Evolutionary conservation across 1,140 invertebrate genomes (phyloP).

Genomic region (Camponotus vicinus): DNA sequence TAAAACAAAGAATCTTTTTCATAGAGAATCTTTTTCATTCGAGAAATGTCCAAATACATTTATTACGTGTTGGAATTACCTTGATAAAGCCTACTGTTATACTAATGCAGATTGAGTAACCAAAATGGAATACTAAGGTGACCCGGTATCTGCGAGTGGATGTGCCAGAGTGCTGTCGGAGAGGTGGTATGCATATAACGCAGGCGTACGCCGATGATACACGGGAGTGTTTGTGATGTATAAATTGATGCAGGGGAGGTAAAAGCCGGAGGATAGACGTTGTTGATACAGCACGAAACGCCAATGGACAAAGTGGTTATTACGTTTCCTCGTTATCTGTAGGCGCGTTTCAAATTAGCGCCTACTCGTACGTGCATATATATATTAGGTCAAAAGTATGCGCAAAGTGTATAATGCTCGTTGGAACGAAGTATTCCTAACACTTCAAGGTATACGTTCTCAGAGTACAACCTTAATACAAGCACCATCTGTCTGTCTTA

Average conservation of each 20-base stretch:
- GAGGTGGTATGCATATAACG: constrained; percentile 6
- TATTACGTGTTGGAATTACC: constrained; percentile 13
- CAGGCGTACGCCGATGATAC: not conserved
- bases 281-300: constrained; percentile 54
- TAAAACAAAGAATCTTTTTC: not conserved
- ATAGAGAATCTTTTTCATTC: not conserved
- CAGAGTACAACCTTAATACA: not conserved
- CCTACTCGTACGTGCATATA: constrained; percentile 35
- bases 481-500: constrained; percentile 4
- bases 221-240: constrained; percentile 34
- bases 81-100: not conserved
- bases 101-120: constrained; percentile 34
- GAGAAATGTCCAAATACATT: not conserved
- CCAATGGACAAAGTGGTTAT: constrained; percentile 70
- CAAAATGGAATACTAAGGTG: constrained; percentile 37
- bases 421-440: constrained; percentile 27
- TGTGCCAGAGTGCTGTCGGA: not conserved
- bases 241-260: constrained; percentile 50
- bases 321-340: constrained; percentile 71
- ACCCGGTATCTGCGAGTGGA: constrained; percentile 32
- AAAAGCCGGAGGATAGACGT: constrained; percentile 51
- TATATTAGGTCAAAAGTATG: constrained; percentile 66
- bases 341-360: constrained; percentile 63
- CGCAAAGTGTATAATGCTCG: not conserved
- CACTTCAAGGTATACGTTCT: not conserved